Percentiles rank a stretch among this genome's conserved stretches.
These are phyloP conservation scores for Hydra vulgaris DNA, from an alignment of 30 jellyfish, hydroid and myxozoan genomes.

Conservation along the genomic window DNA sequence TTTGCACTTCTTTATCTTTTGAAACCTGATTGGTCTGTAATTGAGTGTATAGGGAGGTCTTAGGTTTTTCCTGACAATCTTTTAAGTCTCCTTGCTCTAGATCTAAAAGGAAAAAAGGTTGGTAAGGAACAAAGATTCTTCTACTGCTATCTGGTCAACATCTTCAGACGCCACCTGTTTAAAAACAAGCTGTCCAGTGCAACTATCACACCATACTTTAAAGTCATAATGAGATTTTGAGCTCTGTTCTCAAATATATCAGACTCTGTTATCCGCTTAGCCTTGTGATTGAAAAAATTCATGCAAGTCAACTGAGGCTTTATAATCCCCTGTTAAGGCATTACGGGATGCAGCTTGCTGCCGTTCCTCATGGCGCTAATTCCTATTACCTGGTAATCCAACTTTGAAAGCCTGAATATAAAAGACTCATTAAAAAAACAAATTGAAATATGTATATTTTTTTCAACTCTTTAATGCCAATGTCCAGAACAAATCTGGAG, in stretches of 20 bases:
- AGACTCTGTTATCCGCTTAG: not conserved
- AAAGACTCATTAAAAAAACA: not conserved
- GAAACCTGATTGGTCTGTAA: not conserved
- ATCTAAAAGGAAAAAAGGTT: not conserved
- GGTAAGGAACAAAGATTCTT: not conserved
- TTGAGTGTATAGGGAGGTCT: not conserved
- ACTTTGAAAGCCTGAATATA: not conserved
- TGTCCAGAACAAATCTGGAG: not conserved
- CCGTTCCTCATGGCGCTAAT: not conserved
- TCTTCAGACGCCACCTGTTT: not conserved
- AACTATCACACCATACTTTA: not conserved
- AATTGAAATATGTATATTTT: not conserved
- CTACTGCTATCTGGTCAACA: not conserved
- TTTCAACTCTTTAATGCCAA: not conserved
- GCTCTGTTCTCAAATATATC: not conserved
- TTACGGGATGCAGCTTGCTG: not conserved
- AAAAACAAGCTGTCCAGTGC: not conserved
- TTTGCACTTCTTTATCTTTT: not conserved
- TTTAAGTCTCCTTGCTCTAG: not conserved
- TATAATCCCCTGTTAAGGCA: not conserved
- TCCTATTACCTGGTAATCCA: not conserved
- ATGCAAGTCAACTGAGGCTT: not conserved
- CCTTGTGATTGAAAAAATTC: not conserved
- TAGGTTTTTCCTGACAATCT: not conserved
- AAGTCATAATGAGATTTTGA: not conserved